Evolutionary conservation across 2,113 vertebrate species (phyloP).

Genomic region (Melanerpes formicivorus): DNA sequence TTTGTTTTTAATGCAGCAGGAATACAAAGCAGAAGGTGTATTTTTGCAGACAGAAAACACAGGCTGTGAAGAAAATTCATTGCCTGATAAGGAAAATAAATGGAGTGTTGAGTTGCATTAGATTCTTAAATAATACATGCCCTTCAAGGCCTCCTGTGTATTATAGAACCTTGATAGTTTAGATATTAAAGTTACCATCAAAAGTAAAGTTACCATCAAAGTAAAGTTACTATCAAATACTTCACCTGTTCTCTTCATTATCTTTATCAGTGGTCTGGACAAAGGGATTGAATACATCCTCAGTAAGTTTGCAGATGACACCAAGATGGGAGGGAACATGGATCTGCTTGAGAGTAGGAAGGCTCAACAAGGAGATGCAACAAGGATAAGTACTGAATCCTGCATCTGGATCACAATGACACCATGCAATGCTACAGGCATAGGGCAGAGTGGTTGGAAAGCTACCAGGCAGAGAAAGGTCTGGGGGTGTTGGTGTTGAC

Average conservation of each 20-base stretch:
- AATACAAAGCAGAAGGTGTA: neutral
- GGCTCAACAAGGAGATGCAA: no score
- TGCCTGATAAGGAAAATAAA: neutral
- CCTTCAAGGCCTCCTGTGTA: neutral
- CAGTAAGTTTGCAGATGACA: no score
- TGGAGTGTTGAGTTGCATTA: neutral
- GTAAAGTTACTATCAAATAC: neutral
- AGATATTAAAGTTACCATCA: neutral
- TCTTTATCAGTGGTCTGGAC: no score
- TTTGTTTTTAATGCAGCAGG: neutral
- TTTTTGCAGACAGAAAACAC: neutral
- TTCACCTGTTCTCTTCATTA: neutral
- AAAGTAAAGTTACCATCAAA: neutral
- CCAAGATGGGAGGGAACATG: no score
- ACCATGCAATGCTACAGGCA: no score
- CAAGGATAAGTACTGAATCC: no score
- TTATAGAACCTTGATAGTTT: neutral
- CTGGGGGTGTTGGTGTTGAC: no score
- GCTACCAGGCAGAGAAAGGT: no score
- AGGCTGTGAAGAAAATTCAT: neutral
- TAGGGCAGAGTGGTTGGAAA: no score
- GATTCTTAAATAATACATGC: neutral
- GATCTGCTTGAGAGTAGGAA: no score
- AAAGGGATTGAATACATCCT: no score
- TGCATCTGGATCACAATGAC: no score